Conservation (phyloP, 1,140 invertebrate species). For the Drosophila athabasca region DNA sequence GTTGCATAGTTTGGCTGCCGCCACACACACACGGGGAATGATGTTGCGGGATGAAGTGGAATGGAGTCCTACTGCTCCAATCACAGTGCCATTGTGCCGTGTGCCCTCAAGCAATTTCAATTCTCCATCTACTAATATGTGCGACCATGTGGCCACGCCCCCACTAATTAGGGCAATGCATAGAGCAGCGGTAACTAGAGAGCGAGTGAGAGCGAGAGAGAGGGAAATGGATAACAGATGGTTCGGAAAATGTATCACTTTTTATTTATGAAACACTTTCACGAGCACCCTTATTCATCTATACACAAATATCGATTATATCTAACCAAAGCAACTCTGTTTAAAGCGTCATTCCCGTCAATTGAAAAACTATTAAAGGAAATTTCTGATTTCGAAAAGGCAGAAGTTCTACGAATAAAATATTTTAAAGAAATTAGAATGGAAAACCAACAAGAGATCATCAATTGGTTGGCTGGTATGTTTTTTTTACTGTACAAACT, state of each 20-base stretch:
- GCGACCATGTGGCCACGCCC: conserved; percentile 22
- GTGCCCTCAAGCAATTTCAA: conserved; percentile 38
- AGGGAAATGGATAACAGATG: conserved; percentile 28
- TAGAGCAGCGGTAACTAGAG: neutral
- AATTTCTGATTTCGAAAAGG: too few species aligned
- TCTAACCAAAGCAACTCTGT: too few species aligned
- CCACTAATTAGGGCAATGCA: conserved; percentile 48
- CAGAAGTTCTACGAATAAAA: too few species aligned
- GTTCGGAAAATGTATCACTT: conserved; percentile 21
- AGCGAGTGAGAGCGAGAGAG: neutral
- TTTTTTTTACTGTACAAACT: too few species aligned
- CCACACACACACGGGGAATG: conserved; percentile 45
- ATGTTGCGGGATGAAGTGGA: conserved; percentile 18
- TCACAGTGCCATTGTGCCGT: conserved; percentile 42
- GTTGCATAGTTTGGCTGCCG: conserved; percentile 14
- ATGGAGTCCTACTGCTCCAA: conserved; percentile 28
- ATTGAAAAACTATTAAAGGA: too few species aligned
- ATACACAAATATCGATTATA: too few species aligned
- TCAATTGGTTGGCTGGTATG: too few species aligned
- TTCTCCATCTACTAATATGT: conserved; percentile 23
- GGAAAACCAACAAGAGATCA: too few species aligned
- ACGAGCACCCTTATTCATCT: too few species aligned
- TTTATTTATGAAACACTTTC: neutral
- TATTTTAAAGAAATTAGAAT: too few species aligned
- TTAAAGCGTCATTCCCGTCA: too few species aligned